Evolutionary conservation across 2,113 vertebrate species (phyloP).

Genomic region (Theristicus caerulescens): DNA sequence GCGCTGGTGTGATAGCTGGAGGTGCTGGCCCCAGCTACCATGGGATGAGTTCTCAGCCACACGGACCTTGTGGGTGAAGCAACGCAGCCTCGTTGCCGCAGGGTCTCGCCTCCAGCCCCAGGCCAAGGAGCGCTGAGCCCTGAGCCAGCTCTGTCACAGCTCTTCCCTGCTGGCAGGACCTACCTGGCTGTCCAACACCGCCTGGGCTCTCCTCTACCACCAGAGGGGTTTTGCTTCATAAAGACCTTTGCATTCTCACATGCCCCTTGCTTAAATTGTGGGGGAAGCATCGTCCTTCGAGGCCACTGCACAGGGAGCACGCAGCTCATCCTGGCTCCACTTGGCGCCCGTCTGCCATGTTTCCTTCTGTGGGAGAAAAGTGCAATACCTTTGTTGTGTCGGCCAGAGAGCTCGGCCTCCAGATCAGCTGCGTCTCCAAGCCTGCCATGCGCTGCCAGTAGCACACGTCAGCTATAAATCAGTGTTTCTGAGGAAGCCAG

Average conservation of each 20-base stretch:
- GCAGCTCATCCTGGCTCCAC: not conserved
- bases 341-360: rapidly evolving
- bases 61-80: not conserved
- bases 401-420: not conserved
- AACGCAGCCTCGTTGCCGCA: rapidly evolving
- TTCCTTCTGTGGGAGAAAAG: not conserved
- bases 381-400: not conserved
- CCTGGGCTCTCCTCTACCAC: not conserved
- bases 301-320: not conserved
- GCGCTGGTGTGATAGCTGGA: rapidly evolving
- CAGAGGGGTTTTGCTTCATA: not conserved
- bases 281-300: not conserved
- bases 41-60: not conserved
- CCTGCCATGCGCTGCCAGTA: not conserved
- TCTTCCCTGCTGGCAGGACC: not conserved
- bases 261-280: not conserved
- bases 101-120: rapidly evolving
- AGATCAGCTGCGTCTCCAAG: not conserved
- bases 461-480: not conserved
- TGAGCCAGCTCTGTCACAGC: not conserved
- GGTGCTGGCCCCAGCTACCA: not conserved
- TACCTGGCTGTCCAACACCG: rapidly evolving
- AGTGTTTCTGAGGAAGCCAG: not conserved
- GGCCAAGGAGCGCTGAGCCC: not conserved
- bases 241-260: not conserved